Evolutionary conservation across 2,797 vertebrate genomes (phyloP), one percentile per base, ranked within the genome.

Genomic region (Amazonetta brasiliensis): DNA sequence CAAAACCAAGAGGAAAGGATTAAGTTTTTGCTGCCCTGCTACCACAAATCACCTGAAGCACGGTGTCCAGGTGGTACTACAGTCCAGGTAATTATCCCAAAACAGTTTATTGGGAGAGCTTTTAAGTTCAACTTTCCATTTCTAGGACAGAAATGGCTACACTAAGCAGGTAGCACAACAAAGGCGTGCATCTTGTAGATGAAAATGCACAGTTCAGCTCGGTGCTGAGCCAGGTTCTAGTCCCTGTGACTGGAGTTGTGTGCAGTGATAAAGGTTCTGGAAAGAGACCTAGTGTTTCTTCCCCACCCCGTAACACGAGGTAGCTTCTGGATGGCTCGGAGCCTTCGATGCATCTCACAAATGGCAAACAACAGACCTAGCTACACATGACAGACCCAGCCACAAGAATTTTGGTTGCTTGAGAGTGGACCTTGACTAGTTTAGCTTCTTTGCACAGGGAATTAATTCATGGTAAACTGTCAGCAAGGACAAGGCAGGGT

Each of bases 1-100:
- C 54, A 30, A 93, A 95, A 89, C 37, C 85, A 81, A 68, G 76
- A 89, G 69, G 55, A 69, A 82, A 78, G 68, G 54, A 56, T 23
- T 71, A 55, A 52, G 46, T 15, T 82, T 62, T 71, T 35, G 11
- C 44, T 87, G 55, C 43, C 62, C 59, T 68, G 54, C 9, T 46
- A 69, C 44, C 28, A 37, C 12, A 28, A 19, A 9, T 52, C 12
- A 37, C 41, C n/a, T 15, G 25, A 76, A 82, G 31, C 6, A 13
- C 1, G 28, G 58, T 26, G 67, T 75, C 46, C 52, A 84, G 2
- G 19, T 21, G 43, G 55, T 74, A 26, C 55, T 75, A 52, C 16
- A 16, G 25, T 9, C 26, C 78, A 84, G 43, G 50, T 78, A 75
- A 67, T 79, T 46, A 26, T 13, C 67, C 41, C 41, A 58, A 44